Conservation (phyloP, 2,113 vertebrate genomes). For the Lycocorax pyrrhopterus region DNA sequence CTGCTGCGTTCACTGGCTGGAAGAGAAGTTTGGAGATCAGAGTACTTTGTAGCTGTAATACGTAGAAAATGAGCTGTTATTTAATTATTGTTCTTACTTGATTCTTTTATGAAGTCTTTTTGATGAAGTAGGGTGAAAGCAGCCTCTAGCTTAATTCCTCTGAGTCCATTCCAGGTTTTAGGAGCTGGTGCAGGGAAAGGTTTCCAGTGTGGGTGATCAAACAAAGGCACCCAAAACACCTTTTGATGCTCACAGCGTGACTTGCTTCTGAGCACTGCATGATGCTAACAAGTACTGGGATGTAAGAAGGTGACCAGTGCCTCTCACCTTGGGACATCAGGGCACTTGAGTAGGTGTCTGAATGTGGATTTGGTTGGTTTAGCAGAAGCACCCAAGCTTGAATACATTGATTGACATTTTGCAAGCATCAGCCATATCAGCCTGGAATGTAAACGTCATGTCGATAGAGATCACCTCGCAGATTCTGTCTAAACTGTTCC, state of each 20-base stretch:
- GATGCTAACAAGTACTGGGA: background rate
- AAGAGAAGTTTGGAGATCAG: background rate
- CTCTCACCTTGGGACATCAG: background rate
- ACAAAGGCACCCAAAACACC: background rate
- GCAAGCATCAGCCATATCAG: slow-evolving; percentile 17
- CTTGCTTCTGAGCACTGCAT: background rate
- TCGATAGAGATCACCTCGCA: background rate
- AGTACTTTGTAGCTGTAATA: slow-evolving; percentile 18
- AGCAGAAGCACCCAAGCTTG: background rate
- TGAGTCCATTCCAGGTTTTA: slow-evolving; percentile 18
- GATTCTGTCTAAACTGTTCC: slow-evolving; percentile 44
- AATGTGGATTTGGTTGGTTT: background rate
- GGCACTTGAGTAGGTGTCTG: background rate
- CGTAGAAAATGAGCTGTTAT: background rate
- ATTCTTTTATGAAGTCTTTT: slow-evolving; percentile 16
- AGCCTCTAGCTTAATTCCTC: slow-evolving; percentile 52
- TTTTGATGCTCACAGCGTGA: background rate
- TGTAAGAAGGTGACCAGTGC: background rate
- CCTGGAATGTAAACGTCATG: slow-evolving; percentile 12
- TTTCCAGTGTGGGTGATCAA: background rate
- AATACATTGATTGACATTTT: background rate
- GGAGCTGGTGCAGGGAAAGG: slow-evolving; percentile 14
- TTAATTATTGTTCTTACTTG: slow-evolving; percentile 8
- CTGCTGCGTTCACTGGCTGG: background rate
- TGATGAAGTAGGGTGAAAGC: slow-evolving; percentile 22